These are phyloP conservation scores for Paguma larvata DNA, from an alignment of 2,797 vertebrate genomes.

Conservation along the genomic window DNA sequence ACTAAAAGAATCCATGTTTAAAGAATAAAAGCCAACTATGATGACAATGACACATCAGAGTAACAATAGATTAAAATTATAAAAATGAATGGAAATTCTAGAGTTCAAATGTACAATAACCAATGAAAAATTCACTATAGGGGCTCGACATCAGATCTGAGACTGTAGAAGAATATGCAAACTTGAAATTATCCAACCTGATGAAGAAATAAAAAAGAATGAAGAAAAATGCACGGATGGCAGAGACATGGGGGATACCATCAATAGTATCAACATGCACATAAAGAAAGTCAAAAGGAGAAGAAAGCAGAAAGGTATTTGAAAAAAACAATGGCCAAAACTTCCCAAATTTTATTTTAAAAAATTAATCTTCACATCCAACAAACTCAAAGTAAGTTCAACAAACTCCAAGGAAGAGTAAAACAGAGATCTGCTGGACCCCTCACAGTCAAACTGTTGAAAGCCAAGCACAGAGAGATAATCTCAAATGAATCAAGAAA, in stretches of 20 bases:
- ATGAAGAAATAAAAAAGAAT: conserved; percentile 31
- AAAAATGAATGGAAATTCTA: conserved; percentile 42
- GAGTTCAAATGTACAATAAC: conserved; percentile 36
- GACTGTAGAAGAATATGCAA: background rate
- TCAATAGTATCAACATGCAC: background rate
- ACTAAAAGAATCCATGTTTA: conserved; percentile 2
- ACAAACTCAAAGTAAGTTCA: conserved; percentile 16
- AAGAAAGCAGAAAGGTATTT: background rate
- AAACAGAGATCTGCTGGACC: background rate
- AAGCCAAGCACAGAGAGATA: conserved; percentile 3
- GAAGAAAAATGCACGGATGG: conserved; percentile 5
- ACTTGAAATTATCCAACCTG: conserved; percentile 23
- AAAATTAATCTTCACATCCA: conserved; percentile 14
- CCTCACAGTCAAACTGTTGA: background rate
- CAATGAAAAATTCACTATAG: conserved; percentile 35
- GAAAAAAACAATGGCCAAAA: conserved; percentile 19
- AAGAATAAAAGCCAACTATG: conserved; percentile 48
- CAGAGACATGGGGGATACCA: background rate
- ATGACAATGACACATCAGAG: background rate
- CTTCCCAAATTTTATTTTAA: background rate
- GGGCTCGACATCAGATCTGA: background rate
- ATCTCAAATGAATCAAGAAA: background rate
- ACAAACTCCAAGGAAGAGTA: background rate
- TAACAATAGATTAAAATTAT: background rate
- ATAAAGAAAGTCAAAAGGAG: background rate